Percentiles rank a stretch among this genome's conserved stretches.
These are phyloP conservation scores for Tetragnatha montana DNA, from an alignment of 2,888 invertebrate genomes.

Conservation along the genomic window DNA sequence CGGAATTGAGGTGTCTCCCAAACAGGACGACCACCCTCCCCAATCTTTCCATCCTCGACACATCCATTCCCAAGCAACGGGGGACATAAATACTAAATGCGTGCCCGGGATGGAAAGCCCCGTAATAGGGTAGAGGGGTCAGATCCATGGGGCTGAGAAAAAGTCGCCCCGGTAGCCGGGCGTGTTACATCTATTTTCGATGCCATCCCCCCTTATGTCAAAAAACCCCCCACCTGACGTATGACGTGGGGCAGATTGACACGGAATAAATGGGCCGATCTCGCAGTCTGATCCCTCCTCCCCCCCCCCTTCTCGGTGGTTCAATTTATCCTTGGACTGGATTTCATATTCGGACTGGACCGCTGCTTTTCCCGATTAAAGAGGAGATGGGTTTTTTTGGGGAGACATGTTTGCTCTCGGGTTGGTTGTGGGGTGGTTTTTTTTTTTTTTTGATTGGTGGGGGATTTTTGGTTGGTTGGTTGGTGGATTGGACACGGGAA, in stretches of 20 bases:
- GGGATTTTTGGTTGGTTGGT: too few relatives aligned
- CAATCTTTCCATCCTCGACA: not conserved
- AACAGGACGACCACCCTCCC: not conserved
- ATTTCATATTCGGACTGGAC: slow-evolving; percentile 9
- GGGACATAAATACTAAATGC: slow-evolving; percentile 4
- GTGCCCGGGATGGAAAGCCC: not conserved
- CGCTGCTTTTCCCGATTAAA: not conserved
- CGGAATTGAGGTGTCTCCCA: too few relatives aligned
- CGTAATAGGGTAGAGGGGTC: slow-evolving; percentile 5
- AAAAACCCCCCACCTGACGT: slow-evolving; percentile 58
- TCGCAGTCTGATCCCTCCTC: not conserved
- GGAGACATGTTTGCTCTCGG: not conserved
- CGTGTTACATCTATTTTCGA: slow-evolving; percentile 27
- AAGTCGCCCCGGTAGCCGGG: slow-evolving; percentile 10
- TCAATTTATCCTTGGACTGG: slow-evolving; percentile 1
- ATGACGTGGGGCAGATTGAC: slow-evolving; percentile 61
- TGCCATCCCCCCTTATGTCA: slow-evolving; percentile 32
- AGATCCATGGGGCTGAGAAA: not conserved
- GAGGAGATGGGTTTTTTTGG: not conserved
- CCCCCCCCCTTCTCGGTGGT: not conserved
- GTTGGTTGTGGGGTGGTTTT: not conserved
- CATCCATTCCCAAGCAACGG: not conserved
- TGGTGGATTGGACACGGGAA: too few relatives aligned
- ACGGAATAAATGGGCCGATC: slow-evolving; percentile 65
- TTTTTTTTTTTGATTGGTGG: too few relatives aligned